Conservation (phyloP, 2,797 vertebrate species). For the Capromys pilorides region DNA sequence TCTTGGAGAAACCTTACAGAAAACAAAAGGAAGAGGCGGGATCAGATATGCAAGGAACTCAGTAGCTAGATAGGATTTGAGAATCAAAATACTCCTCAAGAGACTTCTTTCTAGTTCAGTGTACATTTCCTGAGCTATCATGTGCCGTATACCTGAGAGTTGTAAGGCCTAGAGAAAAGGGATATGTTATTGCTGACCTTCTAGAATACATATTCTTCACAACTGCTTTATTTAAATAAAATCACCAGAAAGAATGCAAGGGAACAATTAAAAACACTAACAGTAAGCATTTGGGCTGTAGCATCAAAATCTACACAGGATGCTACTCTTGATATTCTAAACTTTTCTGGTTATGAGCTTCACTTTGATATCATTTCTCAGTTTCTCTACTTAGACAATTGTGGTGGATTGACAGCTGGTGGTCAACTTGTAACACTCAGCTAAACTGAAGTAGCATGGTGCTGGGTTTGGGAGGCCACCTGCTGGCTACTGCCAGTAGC, state of each 20-base stretch:
- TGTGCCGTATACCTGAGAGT: background rate
- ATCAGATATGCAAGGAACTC: background rate
- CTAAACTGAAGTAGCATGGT: too few relatives aligned
- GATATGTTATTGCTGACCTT: background rate
- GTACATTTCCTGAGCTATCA: background rate
- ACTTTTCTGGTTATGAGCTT: background rate
- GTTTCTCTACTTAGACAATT: background rate
- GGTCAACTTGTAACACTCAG: too few relatives aligned
- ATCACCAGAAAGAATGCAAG: background rate
- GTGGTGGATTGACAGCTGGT: too few relatives aligned
- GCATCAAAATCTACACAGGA: background rate
- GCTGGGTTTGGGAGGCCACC: too few relatives aligned
- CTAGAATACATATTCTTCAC: background rate
- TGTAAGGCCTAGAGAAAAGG: background rate
- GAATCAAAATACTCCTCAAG: background rate
- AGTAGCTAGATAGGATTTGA: background rate
- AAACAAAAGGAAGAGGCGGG: background rate
- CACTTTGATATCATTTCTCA: background rate
- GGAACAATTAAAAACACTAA: slow-evolving; percentile 24
- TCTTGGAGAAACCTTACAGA: background rate
- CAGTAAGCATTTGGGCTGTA: background rate
- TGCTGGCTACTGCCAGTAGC: too few relatives aligned
- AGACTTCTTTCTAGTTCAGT: background rate
- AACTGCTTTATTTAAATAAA: slow-evolving; percentile 37
- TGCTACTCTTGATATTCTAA: background rate